Conservation (phyloP, 2,888 invertebrate species). For the Phengaris alcon region DNA sequence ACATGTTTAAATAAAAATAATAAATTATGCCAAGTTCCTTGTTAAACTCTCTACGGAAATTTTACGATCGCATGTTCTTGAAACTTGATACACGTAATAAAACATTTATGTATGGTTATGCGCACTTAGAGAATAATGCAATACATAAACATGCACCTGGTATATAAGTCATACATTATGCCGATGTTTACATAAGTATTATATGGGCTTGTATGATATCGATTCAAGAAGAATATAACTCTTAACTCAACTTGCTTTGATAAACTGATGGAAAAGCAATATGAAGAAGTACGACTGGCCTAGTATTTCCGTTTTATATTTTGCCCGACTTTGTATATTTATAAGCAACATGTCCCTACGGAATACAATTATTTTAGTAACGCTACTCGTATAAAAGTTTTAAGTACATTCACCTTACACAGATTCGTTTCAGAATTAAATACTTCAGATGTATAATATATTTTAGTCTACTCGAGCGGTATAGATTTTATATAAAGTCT, state of each 20-base stretch:
- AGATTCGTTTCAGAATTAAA: neutral
- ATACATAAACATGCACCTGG: conserved; percentile 1
- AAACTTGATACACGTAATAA: conserved; percentile 20
- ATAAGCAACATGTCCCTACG: neutral
- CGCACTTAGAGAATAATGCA: conserved; percentile 23
- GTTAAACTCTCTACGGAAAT: conserved; percentile 5
- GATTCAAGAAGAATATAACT: conserved; percentile 2
- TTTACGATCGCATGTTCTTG: conserved; percentile 17
- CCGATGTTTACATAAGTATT: conserved; percentile 21
- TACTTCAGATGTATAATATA: no score
- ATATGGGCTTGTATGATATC: conserved; percentile 15
- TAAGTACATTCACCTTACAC: neutral
- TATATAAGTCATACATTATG: conserved; percentile 23
- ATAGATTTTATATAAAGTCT: no score
- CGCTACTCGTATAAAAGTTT: neutral
- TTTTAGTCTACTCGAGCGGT: no score
- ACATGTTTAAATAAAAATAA: neutral
- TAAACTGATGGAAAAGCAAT: neutral
- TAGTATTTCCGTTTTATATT: conserved; percentile 4
- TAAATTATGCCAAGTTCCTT: neutral
- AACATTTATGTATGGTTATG: conserved; percentile 9
- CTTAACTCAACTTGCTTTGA: neutral
- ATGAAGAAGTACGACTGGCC: neutral
- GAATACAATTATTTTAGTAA: neutral
- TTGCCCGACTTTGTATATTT: conserved; percentile 13